Evolutionary conservation across 92 coral and sea anemone genomes (phyloP), one percentile per base, ranked within the genome.

Genomic region (Epizoanthus stellaris): DNA sequence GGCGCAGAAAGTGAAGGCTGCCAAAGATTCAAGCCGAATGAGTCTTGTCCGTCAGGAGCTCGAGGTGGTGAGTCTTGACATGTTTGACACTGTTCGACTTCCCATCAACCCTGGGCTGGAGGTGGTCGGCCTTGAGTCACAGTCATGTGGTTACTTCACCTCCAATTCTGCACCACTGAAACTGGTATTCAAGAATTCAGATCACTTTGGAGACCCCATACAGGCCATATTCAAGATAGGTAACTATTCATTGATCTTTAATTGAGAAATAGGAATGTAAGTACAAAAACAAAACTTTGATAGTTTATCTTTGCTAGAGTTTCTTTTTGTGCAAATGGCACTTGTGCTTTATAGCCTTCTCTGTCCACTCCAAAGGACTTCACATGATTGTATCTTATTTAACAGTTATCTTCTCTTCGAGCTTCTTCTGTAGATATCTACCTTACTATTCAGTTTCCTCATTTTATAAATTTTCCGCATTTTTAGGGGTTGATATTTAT

Each of bases 161-260:
- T 97, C 99, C 16, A 94, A 97, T 75, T 97, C 99, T 13, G 97
- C 96, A 7, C 99, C 99, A 10, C 93, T 97, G 73, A 88, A 86
- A 25, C 95, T 97, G 60, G 80, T 91, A 59, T 93, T 94, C 92
- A 88, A 92, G 88, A 97, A 95, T 87, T 86, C 93, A 6, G 99
- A 97, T 82, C 89, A 85, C n/a, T 95, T 89, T 89, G 99, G 99
- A 1, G 95, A 91, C 77, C 88, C 91, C 67, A 84, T 93, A 47
- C 95, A 97, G 75, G 98, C 98, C 91, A 97, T 97, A 79, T 93
- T 95, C 86, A 97, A 97, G 73, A 93, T 95, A 81, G 99, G 83
- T 79, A 63, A 12, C n/a, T 69, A 10, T 52, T 23, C 6, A 2
- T 49, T 6, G 1, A 6, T 9, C 12, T 52, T 52, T 15, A 9